Conservation (phyloP, 2,888 invertebrate species). For the Stegophylla sp. region DNA sequence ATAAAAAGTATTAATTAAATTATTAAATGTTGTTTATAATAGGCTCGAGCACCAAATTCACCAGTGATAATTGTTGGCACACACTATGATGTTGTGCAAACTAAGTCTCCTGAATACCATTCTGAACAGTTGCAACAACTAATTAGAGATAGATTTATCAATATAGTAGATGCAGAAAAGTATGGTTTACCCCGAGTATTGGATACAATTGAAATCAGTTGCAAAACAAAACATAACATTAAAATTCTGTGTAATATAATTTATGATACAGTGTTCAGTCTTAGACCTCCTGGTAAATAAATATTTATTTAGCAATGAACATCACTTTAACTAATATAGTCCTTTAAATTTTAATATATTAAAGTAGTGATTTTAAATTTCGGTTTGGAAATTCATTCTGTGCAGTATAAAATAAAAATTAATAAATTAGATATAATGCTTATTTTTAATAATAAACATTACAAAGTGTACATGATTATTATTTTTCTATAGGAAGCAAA, state of each 20-base stretch:
- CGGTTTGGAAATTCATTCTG: too few species aligned
- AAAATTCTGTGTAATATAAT: constrained; percentile 87
- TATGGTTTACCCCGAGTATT: constrained; percentile 91
- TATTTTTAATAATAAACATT: too few species aligned
- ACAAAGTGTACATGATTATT: too few species aligned
- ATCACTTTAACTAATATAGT: too few species aligned
- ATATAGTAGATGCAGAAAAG: constrained; percentile 94
- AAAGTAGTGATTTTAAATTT: too few species aligned
- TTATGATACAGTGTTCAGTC: constrained; percentile 90
- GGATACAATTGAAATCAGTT: constrained; percentile 89
- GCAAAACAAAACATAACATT: constrained; percentile 86
- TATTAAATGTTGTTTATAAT: constrained; percentile 61
- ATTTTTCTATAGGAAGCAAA: constrained; percentile 72
- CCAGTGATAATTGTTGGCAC: constrained; percentile 96
- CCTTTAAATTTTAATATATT: too few species aligned
- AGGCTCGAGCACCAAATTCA: constrained; percentile 93
- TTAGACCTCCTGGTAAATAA: constrained; percentile 80
- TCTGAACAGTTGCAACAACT: constrained; percentile 86
- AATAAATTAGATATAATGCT: too few species aligned
- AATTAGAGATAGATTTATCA: constrained; percentile 85
- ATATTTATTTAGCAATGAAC: constrained; percentile 2
- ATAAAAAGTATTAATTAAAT: background rate
- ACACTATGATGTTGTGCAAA: constrained; percentile 86
- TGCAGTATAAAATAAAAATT: too few species aligned
- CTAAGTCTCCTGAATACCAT: constrained; percentile 68